A percentile compares a stretch with the other conserved stretches of the same genome.
Evolutionary conservation across 2,797 vertebrate species (phyloP).

Genomic region (Sebastes variabilis): DNA sequence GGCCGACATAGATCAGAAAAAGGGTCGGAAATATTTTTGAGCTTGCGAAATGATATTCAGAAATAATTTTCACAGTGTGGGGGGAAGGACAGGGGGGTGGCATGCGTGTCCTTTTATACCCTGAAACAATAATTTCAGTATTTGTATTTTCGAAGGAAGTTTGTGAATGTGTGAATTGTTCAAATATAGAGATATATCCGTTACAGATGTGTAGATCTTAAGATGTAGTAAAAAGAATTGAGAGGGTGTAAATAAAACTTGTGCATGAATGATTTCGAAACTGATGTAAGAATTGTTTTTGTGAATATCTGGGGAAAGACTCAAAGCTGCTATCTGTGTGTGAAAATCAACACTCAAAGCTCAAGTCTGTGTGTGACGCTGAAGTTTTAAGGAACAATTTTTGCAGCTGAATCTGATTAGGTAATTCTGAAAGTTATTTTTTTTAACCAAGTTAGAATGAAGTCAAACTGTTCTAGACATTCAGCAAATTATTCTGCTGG

Average conservation of each 20-base stretch:
- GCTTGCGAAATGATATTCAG: background rate
- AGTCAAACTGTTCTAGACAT: background rate
- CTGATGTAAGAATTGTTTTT: background rate
- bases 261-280: background rate
- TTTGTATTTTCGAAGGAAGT: background rate
- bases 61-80: background rate
- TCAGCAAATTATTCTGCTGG: background rate
- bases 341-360: conserved; percentile 10
- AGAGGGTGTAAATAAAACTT: background rate
- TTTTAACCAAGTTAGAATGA: background rate
- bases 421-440: background rate
- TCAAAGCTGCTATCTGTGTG: background rate
- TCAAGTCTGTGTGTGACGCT: background rate
- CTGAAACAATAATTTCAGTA: background rate
- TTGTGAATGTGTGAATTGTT: background rate
- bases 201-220: background rate
- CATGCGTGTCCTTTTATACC: background rate
- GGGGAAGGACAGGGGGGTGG: background rate
- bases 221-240: background rate
- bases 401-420: background rate
- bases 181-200: background rate
- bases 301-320: background rate
- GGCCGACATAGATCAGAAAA: background rate
- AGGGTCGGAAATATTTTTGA: background rate
- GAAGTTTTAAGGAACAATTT: background rate